Evolutionary conservation across 2,113 vertebrate genomes (phyloP).

Genomic region (Mormyrus iriodes): DNA sequence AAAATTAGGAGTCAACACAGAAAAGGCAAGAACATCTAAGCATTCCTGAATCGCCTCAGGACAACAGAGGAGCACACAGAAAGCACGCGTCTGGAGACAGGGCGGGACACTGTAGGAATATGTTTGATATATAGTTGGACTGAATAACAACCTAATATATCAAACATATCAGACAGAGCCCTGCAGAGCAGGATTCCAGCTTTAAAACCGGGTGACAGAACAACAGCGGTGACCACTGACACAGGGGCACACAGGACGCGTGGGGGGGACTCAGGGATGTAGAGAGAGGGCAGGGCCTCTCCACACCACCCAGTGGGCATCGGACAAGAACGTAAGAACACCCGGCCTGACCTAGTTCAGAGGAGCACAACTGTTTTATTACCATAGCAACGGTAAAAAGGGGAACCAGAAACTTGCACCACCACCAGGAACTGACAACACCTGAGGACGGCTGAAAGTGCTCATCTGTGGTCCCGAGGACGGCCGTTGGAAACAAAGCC

Average conservation of each 20-base stretch:
- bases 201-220: slow-evolving; percentile 76
- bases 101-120: slow-evolving; percentile 99
- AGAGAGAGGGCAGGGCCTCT: neutral
- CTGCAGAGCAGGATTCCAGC: slow-evolving; percentile 92
- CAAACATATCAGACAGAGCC: slow-evolving; percentile 99
- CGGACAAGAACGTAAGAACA: neutral
- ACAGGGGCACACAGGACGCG: neutral
- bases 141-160: slow-evolving; percentile 99
- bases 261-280: slow-evolving; percentile 21
- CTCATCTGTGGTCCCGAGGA: neutral
- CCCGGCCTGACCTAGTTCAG: neutral
- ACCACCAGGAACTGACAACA: neutral
- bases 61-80: slow-evolving; percentile 44
- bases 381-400: neutral
- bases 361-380: neutral
- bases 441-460: neutral
- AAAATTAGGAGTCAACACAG: slow-evolving; percentile 6
- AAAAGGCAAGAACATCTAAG: slow-evolving; percentile 4
- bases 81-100: slow-evolving; percentile 84
- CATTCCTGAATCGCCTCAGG: neutral
- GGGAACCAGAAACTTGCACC: neutral
- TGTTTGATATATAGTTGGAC: slow-evolving; percentile 99
- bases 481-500: neutral
- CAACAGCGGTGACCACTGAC: slow-evolving; percentile 39
- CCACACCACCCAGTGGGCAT: slow-evolving; percentile 10